Percentiles rank a stretch among this genome's conserved stretches.
phyloP scores from a whole-genome alignment of 2,113 vertebrate species.

The Rhabdomys dilectus region DNA sequence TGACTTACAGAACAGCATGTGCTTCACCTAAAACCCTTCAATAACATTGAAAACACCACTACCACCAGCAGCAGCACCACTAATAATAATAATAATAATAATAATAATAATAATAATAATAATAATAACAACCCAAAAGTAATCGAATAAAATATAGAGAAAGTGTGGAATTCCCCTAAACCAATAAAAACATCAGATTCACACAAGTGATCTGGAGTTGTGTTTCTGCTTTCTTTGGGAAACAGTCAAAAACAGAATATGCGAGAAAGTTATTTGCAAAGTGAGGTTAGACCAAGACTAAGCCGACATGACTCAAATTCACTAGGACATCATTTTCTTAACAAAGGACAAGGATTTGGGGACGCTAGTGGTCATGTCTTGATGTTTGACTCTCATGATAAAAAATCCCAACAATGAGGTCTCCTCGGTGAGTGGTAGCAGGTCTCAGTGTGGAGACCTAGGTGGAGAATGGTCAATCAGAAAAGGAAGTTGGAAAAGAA shows the following conservation, averaged over 20 bases:
- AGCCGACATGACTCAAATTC: conserved; percentile 11
- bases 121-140: not conserved
- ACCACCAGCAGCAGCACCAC: too few species aligned
- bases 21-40: conserved; percentile 25
- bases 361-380: not conserved
- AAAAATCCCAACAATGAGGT: conserved; percentile 43
- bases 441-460: not conserved
- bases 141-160: conserved; percentile 20
- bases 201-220: not conserved
- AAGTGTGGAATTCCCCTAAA: not conserved
- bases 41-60: not conserved
- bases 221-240: not conserved
- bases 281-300: not conserved
- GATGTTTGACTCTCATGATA: not conserved
- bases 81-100: too few species aligned
- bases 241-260: not conserved
- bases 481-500: not conserved
- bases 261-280: not conserved
- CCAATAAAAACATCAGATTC: not conserved
- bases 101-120: not conserved
- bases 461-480: not conserved
- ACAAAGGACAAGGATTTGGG: not conserved
- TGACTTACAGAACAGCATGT: not conserved
- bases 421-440: not conserved
- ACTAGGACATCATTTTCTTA: not conserved